phyloP scores from a whole-genome alignment of 2,113 vertebrate genomes.

The Oncorhynchus masou region DNA sequence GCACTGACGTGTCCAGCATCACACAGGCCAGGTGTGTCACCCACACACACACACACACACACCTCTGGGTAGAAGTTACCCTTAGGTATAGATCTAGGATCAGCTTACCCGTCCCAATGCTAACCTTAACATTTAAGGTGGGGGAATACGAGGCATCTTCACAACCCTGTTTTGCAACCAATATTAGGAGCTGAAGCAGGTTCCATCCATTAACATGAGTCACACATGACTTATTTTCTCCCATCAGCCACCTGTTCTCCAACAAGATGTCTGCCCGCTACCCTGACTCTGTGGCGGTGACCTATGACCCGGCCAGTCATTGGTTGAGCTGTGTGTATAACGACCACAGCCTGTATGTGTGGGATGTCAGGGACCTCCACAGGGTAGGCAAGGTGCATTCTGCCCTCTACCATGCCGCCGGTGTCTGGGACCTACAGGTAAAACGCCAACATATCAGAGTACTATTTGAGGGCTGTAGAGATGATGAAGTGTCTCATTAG shows the following conservation, averaged over 20 bases:
- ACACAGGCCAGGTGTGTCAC: conserved; percentile 82
- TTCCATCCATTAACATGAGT: too few species aligned
- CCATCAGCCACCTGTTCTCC: conserved; percentile 79
- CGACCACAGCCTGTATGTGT: conserved; percentile 96
- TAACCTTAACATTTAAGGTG: too few species aligned
- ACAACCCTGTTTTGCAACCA: too few species aligned
- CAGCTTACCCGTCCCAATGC: too few species aligned
- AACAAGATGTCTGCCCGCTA: conserved; percentile 75
- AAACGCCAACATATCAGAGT: neutral
- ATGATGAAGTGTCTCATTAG: conserved; percentile 42
- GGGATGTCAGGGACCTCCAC: conserved; percentile 88
- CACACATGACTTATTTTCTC: too few species aligned
- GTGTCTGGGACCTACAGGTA: conserved; percentile 94
- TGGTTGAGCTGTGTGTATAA: conserved; percentile 95
- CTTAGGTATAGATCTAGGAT: too few species aligned
- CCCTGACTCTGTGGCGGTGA: conserved; percentile 87
- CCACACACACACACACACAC: neutral
- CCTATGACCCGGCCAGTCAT: conserved; percentile 85
- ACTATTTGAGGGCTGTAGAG: neutral
- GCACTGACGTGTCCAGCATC: conserved; percentile 77
- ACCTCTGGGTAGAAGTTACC: neutral
- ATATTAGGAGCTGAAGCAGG: too few species aligned
- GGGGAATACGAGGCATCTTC: too few species aligned
- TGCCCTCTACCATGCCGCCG: conserved; percentile 88
- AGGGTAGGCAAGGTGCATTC: conserved; percentile 93